Evolutionary conservation across 2,888 invertebrate genomes (phyloP).

Genomic region (Aleiodes testaceus): DNA sequence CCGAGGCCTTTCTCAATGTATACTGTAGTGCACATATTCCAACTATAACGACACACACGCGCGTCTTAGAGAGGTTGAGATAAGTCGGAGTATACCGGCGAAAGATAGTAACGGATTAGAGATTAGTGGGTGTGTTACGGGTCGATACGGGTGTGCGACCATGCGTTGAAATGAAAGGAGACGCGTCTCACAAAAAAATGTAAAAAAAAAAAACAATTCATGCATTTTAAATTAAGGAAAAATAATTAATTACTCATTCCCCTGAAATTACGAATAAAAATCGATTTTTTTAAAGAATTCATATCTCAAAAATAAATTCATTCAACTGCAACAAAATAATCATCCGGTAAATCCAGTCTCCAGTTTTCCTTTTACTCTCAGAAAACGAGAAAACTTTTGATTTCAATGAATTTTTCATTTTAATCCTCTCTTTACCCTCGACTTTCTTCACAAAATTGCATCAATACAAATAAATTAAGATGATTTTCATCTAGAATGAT

Average conservation of each 20-base stretch:
- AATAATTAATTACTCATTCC: too few relatives aligned
- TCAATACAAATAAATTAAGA: slow-evolving; percentile 4
- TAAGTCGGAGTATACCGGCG: slow-evolving; percentile 24
- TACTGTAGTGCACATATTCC: slow-evolving; percentile 30
- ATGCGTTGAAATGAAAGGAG: slow-evolving; percentile 72
- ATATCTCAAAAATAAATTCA: too few relatives aligned
- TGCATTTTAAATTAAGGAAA: too few relatives aligned
- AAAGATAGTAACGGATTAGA: slow-evolving; percentile 59
- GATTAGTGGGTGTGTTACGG: slow-evolving; percentile 69
- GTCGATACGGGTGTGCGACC: slow-evolving; percentile 67
- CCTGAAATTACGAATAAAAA: too few relatives aligned
- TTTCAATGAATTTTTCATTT: slow-evolving; percentile 20
- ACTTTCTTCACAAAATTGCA: background rate
- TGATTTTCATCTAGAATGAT: background rate
- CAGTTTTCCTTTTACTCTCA: slow-evolving; percentile 20
- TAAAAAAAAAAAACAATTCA: slow-evolving; percentile 3
- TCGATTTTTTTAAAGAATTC: too few relatives aligned
- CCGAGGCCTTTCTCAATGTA: slow-evolving; percentile 37
- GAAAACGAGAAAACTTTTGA: slow-evolving; percentile 27
- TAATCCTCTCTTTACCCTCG: background rate
- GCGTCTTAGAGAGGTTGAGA: slow-evolving; percentile 1
- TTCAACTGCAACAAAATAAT: slow-evolving; percentile 7
- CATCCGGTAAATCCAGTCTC: slow-evolving; percentile 26
- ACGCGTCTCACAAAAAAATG: slow-evolving; percentile 59
- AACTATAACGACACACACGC: slow-evolving; percentile 6